Evolutionary conservation across 2,797 vertebrate species (phyloP).

Genomic region (Syngnathus rostellatus): DNA sequence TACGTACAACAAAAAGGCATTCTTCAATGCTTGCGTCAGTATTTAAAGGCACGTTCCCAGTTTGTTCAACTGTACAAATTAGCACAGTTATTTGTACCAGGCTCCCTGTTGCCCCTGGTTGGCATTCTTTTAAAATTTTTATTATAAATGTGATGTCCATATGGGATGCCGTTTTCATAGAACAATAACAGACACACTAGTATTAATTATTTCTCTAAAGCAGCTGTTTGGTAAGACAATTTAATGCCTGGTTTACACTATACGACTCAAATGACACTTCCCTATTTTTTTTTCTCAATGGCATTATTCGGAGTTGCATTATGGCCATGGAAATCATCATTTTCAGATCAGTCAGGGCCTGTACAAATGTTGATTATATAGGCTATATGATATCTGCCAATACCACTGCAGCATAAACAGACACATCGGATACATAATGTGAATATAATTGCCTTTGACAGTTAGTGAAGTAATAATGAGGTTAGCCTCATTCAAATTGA

Average conservation of each 20-base stretch:
- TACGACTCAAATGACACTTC: background rate
- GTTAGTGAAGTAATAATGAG: no score
- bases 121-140: background rate
- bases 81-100: constrained; percentile 15
- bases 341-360: background rate
- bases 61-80: constrained; percentile 16
- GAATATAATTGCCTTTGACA: background rate
- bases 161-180: background rate
- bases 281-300: background rate
- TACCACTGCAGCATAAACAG: background rate
- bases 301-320: background rate
- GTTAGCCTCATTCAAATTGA: no score
- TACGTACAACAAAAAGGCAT: constrained; percentile 13
- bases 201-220: background rate
- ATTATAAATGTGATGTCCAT: background rate
- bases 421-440: background rate
- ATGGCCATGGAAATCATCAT: background rate
- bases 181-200: background rate
- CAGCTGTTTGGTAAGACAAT: background rate
- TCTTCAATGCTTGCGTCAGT: constrained; percentile 17
- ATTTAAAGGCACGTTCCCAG: constrained; percentile 5
- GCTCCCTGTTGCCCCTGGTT: constrained; percentile 16
- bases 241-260: background rate
- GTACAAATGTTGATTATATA: background rate
- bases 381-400: background rate